phyloP scores from a whole-genome alignment of 2,888 invertebrate species.

The Clostera curtula region DNA sequence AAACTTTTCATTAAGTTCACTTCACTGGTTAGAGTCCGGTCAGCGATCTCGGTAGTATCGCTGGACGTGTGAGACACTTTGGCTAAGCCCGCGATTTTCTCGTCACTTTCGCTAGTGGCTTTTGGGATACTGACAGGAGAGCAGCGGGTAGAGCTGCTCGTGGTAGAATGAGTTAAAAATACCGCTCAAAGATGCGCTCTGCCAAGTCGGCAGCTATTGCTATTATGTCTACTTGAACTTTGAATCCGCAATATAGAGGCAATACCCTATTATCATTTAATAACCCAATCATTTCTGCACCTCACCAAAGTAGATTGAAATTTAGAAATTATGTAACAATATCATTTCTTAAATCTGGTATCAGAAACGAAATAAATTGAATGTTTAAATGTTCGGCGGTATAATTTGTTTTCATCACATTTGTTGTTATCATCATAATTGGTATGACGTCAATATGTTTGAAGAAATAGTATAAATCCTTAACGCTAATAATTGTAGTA shows the following conservation, averaged over 20 bases:
- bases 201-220: slow-evolving; percentile 60
- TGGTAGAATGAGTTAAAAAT: slow-evolving; percentile 74
- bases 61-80: slow-evolving; percentile 25
- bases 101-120: slow-evolving; percentile 64
- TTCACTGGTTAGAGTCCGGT: slow-evolving; percentile 25
- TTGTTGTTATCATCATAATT: too few species aligned
- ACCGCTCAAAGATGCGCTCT: slow-evolving; percentile 70
- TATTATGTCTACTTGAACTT: slow-evolving; percentile 63
- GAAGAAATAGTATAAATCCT: too few species aligned
- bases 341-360: too few species aligned
- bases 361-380: too few species aligned
- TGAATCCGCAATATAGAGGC: slow-evolving; percentile 43
- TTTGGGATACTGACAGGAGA: slow-evolving; percentile 55
- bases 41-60: slow-evolving; percentile 19
- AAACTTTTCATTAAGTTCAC: slow-evolving; percentile 23
- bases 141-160: slow-evolving; percentile 60
- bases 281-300: slow-evolving; percentile 1
- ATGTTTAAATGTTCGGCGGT: too few species aligned
- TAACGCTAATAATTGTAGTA: too few species aligned
- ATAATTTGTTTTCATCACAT: too few species aligned
- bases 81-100: slow-evolving; percentile 33
- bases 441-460: too few species aligned
- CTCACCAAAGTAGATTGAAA: too few species aligned
- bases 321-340: too few species aligned
- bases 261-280: slow-evolving; percentile 26